phyloP scores from a whole-genome alignment of 35 echinoderm and acorn worm species.

The Acanthaster planci region DNA sequence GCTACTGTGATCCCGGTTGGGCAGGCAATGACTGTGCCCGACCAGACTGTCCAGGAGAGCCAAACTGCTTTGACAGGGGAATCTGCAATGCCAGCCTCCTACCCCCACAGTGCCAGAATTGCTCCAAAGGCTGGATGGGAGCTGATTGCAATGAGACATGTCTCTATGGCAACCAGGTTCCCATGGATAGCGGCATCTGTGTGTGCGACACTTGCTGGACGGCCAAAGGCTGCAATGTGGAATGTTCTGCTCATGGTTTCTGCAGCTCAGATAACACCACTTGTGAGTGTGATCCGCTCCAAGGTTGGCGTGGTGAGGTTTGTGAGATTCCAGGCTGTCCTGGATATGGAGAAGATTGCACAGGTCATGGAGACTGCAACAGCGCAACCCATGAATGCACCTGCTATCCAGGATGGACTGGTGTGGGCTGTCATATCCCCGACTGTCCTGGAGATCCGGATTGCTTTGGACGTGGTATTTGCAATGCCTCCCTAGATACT shows the following conservation, averaged over 20 bases:
- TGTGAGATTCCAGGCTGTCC: constrained; percentile 89
- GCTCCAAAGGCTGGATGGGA: constrained; percentile 77
- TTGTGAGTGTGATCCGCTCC: constrained; percentile 71
- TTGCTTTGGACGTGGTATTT: constrained; percentile 69
- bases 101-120: constrained; percentile 76
- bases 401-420: constrained; percentile 83
- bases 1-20: constrained; percentile 84
- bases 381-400: constrained; percentile 82
- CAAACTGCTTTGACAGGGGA: constrained; percentile 73
- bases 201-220: constrained; percentile 89
- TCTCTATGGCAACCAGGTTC: constrained; percentile 58
- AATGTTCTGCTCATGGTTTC: constrained; percentile 69
- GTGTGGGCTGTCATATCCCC: constrained; percentile 72
- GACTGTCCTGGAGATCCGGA: constrained; percentile 89
- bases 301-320: constrained; percentile 71
- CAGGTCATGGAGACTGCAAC: constrained; percentile 91
- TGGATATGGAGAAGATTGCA: constrained; percentile 73
- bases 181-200: constrained; percentile 61
- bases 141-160: constrained; percentile 72
- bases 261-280: constrained; percentile 42
- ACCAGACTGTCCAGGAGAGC: constrained; percentile 83
- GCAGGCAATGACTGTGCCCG: constrained; percentile 54
- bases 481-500: constrained; percentile 68
- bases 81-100: constrained; percentile 43
- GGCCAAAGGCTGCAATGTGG: constrained; percentile 65